Evolutionary conservation across 2,888 invertebrate species (phyloP), one percentile per base, ranked within the genome.

Genomic region (Xestia sexstrigata): DNA sequence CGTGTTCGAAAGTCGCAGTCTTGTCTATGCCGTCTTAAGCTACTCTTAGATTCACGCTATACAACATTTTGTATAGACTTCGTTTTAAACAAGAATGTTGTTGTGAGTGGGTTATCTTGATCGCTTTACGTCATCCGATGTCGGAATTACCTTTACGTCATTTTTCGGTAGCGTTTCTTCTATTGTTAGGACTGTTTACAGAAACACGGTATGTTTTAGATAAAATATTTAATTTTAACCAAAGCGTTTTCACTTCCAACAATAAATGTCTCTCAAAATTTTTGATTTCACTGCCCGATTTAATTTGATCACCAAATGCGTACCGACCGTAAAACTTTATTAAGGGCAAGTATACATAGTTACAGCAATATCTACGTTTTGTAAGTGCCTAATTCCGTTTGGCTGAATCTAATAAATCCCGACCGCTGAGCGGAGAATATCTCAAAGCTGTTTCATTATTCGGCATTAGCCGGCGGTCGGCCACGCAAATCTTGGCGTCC

Each of bases 391-490:
- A 94, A 95, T 95, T 94, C 92, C 93, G 92, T 94, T 95, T 93
- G 93, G 91, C 90, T 92, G 90, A 95, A 95, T 95, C 92, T 95
- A 95, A 96, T 95, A 95, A 95, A 95, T 95, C 93, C 93, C 90
- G 89, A 93, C 93, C 93, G 93, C 92, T 93, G 94, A 94, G 93
- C 92, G 89, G 88, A 90, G 93, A 93, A 93, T 93, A 93, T 95
- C 93, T 94, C 94, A 95, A 94, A 95, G 94, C 95, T 93, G 95
- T 96, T 95, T 96, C 95, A 96, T 96, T 95, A 96, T 94, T 94
- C 93, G 93, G 95, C 94, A 96, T 96, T 96, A 96, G 95, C 92
- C 93, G 93, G 91, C 93, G 94, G 93, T 94, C 94, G 95, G 93
- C 95, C 95, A 95, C 95, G 96, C 95, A 96, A 96, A 96, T 96